Base-by-base conservation (phyloP, 2,888 invertebrate species). In the Patella caerulea region DNA sequence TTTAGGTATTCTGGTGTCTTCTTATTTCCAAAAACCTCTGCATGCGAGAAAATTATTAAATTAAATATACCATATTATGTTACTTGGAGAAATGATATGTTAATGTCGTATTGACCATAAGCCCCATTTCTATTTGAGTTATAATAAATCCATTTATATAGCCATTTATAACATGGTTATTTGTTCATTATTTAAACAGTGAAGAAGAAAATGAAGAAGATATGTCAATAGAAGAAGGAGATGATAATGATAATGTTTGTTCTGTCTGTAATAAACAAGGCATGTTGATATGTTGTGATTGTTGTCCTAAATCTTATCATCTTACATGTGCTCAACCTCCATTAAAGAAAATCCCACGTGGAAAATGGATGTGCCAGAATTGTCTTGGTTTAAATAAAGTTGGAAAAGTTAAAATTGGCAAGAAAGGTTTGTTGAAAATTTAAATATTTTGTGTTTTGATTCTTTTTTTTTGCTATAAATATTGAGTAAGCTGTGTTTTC, bases 341-440 rank as follows among this genome's bases (percentile, higher is more conserved):
- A 9, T 82, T 89, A 71, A 88, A 87, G 78, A 88, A 87, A 80
- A 86, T 89, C 11, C 89, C 89, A 3, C 83, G 82, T 73, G 86
- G 88, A 65, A 87, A 86, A 77, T 89, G 89, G 89, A 78, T 86
- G 75, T 89, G 89, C 79, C 87, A 88, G 77, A 82, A 86, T 9
- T 89, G 89, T 79, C 78, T 85, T 73, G 87, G 86, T 9, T 83
- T 82, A 2, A 85, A 84, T 55, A 82, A 82, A 11, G 73, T 78
- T 45, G 87, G 86, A 17, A 85, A 84, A 77, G 81, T 84, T 69
- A 83, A 84, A 77, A 78, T 84, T 52, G 79, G 52, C 19, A 24
- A 77, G 34, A 77, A 77, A 29, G 45, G 45, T 45, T 45, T 45
- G 45, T 45, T 45, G 56, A 56, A 7, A 15, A 17, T 19, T 59